Base-by-base conservation (phyloP, 2,797 vertebrate species). In the Halcyon leucocephala region DNA sequence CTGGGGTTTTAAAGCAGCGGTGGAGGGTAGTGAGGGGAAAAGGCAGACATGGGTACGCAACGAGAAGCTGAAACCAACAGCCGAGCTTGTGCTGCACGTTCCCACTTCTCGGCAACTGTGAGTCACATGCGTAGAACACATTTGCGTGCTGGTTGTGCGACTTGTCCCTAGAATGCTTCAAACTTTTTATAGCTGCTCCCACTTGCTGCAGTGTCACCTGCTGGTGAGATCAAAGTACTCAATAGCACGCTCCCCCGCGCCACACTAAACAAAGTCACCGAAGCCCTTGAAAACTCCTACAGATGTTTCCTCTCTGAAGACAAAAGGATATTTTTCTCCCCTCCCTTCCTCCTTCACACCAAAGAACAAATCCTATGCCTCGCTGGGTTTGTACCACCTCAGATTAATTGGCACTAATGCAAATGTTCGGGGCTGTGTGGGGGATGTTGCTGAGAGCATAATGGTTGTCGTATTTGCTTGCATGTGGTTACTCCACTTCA, bases 121-220 rank as follows among this genome's bases (percentile, higher is more conserved):
- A 95, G 80, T 91, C 92, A 93, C 82, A 70, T 2, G 10, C 21
- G 9, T 79, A 82, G 69, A 89, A 93, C 82, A 21, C 86, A 54
- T 95, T 93, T 84, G 82, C 3, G 55, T 8, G 10, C 79, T 1
- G 66, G 78, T 73, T 93, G 86, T 86, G 89, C 6, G 70, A 71
- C 84, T 81, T 66, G 66, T 95, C 92, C 86, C 82, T 92, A 57
- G 84, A 93, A 95, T 2, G 82, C 93, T 92, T 92, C 96, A 62
- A 67, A 93, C 95, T 95, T 95, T 95, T 95, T 88, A 93, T 95
- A 90, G 95, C 91, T 89, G 91, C 94, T 96, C 93, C 96, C 96
- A 90, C 92, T 97, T 97, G 94, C 96, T 97, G 95, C 95, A 97
- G 95, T 95, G 91, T 95, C 96, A 96, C 96, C 95, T 97, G 95